Evolutionary conservation across 2,113 vertebrate species (phyloP), one percentile per base, ranked within the genome.

Genomic region (Scolopax mira): DNA sequence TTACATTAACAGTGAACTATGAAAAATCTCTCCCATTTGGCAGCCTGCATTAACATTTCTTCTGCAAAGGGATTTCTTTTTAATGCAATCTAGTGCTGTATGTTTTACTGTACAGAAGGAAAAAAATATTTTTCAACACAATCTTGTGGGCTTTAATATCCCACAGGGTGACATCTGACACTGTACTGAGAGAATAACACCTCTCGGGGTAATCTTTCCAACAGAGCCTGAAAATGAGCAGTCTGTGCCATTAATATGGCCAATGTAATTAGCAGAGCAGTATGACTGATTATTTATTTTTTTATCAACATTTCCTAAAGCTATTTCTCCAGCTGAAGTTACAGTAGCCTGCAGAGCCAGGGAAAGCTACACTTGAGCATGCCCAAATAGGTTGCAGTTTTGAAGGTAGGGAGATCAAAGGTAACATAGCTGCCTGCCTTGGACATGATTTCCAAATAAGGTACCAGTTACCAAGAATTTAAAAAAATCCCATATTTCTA

Each of bases 101-200:
- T 66, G 87, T 73, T 58, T 97, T 96, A 94, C 94, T 90, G 90
- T 96, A 88, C 70, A 57, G 94, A 91, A 97, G 96, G 88, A 95
- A 96, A 97, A 95, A 92, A 96, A 89, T 92, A 95, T 96, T 97
- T 97, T 97, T 90, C 80, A 90, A 69, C 92, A 92, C 62, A 72
- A 58, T 95, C 94, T 96, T 89, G 51, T 96, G 49, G n/a, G 91
- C 92, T 98, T 97, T 96, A 96, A 97, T 97, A 97, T 92, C 92
- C 93, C 85, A 92, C 85, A 92, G 95, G 94, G 77, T 97, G 95
- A 97, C 85, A 96, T 93, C 25, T 80, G 95, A 96, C 85, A 73
- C 75, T 79, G 66, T 49, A 79, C 92, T 91, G 79, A 89, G 94
- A 94, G 92, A 89, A 96, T 96, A 89, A 90, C 95, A 92, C 94